phyloP scores from a whole-genome alignment of 2,888 invertebrate genomes.

The Unio delphinus region DNA sequence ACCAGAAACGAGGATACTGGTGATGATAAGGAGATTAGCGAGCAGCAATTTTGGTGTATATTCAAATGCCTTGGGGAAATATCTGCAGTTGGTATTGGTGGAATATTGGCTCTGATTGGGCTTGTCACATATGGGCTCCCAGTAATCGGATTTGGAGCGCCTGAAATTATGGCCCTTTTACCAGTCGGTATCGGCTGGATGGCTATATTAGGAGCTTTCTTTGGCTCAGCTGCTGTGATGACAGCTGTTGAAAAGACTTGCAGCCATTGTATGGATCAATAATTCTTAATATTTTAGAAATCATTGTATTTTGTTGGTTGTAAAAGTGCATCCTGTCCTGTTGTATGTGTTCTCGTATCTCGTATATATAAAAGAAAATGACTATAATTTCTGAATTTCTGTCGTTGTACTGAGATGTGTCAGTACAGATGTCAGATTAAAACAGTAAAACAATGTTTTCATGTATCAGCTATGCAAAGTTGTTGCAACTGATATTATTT shows the following conservation, averaged over 20 bases:
- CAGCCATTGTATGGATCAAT: neutral
- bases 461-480: no score
- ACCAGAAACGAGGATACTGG: no score
- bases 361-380: no score
- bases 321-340: no score
- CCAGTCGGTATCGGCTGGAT: neutral
- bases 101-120: neutral
- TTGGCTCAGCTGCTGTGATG: neutral
- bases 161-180: neutral
- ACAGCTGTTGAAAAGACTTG: constrained; percentile 2
- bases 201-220: neutral
- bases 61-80: constrained; percentile 4
- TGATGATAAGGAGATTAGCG: neutral
- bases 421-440: no score
- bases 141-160: neutral
- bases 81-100: constrained; percentile 1
- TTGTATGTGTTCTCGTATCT: no score
- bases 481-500: no score
- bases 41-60: constrained; percentile 2
- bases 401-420: no score
- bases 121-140: neutral
- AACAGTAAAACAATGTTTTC: no score
- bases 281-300: no score
- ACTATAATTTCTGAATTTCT: no score
- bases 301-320: no score